Evolutionary conservation across 2,888 invertebrate genomes (phyloP), one percentile per base, ranked within the genome.

Genomic region (Pseudococcus longispinus): DNA sequence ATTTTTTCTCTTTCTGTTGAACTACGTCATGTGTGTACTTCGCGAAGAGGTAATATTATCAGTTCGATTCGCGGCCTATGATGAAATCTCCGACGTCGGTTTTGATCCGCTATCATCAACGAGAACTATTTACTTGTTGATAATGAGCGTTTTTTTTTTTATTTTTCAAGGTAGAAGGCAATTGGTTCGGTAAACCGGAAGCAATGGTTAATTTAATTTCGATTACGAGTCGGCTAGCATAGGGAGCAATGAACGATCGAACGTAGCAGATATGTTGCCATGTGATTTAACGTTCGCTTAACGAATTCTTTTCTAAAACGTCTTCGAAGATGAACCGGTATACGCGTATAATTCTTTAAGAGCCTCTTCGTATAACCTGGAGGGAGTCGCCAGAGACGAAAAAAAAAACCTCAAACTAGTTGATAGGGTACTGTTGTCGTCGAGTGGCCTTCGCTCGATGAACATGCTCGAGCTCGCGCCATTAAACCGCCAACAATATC

Each of bases 231-330:
- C 77, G 29, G 70, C 70, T 15, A 70, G 42, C 29, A n/a, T 42
- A 77, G 77, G 86, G 86, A 23, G 86, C 86, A 86, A 86, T 86
- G 77, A 86, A 77, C 86, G 86, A 80, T 46, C 77, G 55, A 80
- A 86, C 60, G 84, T 32, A 86, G 74, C 80, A 74, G 86, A 86
- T 77, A 80, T 32, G n/a, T 51, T 51, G 51, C 77, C 44, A 60
- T 77, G 86, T 86, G 86, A 86, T 86, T 74, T 86, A 86, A 86
- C 80, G 80, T 86, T 86, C 23, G 60, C 5, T 23, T 32, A 86
- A 77, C 46, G 80, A 84, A 84, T 55, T 32, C 20, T 60, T 80
- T 86, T 80, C 32, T 13, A 23, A 60, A 80, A 42, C 77, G 77
- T 84, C 32, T 32, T 84, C 18, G 84, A 55, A 32, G 84, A 60